Percentiles rank a stretch among this genome's conserved stretches.
Conservation (phyloP, 2,888 invertebrate species). For the Hemaris fuciformis region DNA sequence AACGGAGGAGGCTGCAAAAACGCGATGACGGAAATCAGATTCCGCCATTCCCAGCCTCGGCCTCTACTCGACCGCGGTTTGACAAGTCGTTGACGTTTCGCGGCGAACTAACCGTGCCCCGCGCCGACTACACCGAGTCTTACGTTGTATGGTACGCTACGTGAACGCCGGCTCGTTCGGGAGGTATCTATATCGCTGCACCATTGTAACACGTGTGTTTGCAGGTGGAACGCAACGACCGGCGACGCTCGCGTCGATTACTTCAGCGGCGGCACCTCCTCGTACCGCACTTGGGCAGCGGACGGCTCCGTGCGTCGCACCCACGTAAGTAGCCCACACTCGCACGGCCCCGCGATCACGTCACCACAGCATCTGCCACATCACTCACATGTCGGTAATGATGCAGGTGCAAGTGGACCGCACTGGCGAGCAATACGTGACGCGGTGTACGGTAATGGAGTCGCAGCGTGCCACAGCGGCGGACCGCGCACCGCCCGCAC, state of each 20-base stretch:
- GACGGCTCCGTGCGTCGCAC: conserved; percentile 46
- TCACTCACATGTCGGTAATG: too few species aligned
- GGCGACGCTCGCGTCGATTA: conserved; percentile 57
- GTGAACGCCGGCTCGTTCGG: not conserved
- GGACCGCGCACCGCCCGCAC: conserved; percentile 49
- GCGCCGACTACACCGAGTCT: conserved; percentile 58
- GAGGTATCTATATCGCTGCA: not conserved
- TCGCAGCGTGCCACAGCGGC: conserved; percentile 30
- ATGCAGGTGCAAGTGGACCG: conserved; percentile 53
- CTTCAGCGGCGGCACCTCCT: conserved; percentile 53
- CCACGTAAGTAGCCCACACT: conserved; percentile 35
- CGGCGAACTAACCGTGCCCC: conserved; percentile 51
- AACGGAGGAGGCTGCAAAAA: too few species aligned
- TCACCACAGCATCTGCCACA: too few species aligned
- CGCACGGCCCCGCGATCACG: too few species aligned
- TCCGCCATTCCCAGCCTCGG: conserved; percentile 13
- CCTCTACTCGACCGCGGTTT: conserved; percentile 45
- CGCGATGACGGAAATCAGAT: too few species aligned
- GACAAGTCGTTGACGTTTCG: conserved; percentile 45
- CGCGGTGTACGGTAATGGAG: conserved; percentile 43
- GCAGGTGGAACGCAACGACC: conserved; percentile 59
- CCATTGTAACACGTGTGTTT: not conserved
- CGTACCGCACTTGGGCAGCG: conserved; percentile 41
- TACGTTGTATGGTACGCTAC: conserved; percentile 50
- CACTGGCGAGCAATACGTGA: conserved; percentile 38